phyloP scores from a whole-genome alignment of 2,888 invertebrate genomes.

The Cancer borealis region DNA sequence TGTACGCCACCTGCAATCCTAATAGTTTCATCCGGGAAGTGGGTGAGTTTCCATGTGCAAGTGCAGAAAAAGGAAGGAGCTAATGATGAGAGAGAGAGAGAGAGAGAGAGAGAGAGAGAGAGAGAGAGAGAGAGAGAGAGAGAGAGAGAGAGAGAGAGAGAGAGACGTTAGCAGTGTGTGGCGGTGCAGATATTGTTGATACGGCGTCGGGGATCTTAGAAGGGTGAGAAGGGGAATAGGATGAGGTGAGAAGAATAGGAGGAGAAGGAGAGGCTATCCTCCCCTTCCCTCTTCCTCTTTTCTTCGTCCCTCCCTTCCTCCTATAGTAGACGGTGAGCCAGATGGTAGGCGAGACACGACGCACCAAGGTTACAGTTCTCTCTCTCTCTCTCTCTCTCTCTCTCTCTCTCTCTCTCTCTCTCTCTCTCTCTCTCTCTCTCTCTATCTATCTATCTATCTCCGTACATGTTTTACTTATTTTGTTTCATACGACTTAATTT shows the following conservation, averaged over 20 bases:
- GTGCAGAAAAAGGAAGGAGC: constrained; percentile 28
- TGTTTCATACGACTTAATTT: not conserved
- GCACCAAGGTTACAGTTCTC: not conserved
- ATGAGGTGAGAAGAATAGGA: not conserved
- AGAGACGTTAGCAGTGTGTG: not conserved
- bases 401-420: constrained; percentile 44
- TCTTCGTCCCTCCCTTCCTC: not conserved
- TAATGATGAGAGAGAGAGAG: constrained; percentile 40
- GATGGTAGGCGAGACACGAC: constrained; percentile 51
- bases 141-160: constrained; percentile 40
- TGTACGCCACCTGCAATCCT: constrained; percentile 16
- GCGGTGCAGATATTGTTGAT: not conserved
- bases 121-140: constrained; percentile 39
- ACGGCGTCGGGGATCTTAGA: not conserved
- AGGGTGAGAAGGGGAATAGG: not conserved
- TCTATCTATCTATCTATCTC: not conserved
- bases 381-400: constrained; percentile 57
- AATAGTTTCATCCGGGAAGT: constrained; percentile 37
- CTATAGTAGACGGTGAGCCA: constrained; percentile 26
- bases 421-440: constrained; percentile 37
- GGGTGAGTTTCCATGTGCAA: constrained; percentile 29
- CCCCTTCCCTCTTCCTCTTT: not conserved
- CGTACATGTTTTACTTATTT: not conserved
- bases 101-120: constrained; percentile 39
- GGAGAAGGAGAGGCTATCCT: not conserved